Evolutionary conservation across 2,797 vertebrate species (phyloP), one percentile per base, ranked within the genome.

Genomic region (Hydrolagus colliei): DNA sequence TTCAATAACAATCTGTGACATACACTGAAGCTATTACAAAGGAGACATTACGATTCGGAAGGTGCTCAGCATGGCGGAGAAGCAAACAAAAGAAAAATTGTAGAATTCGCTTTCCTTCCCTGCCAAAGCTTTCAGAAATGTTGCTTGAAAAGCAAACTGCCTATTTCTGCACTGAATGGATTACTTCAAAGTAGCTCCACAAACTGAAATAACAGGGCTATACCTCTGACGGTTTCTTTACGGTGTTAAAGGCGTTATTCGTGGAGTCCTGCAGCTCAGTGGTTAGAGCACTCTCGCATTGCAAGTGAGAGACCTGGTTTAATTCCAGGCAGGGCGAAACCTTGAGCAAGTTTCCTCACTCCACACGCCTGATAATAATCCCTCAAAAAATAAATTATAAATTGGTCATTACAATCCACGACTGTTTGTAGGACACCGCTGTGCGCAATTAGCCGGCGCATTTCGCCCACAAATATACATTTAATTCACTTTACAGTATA

Each of bases 111-210:
- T 9, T 52, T 16, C 22, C 75, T 61, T 27, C 62, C 61, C 41
- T 52, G 41, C 63, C 11, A 67, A 22, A 68, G 65, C 10, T 84
- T 27, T 18, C 9, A 14, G 68, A 84, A 84, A 68, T 35, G 2
- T 11, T 13, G 32, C 10, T 84, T 35, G 79, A 41, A 84, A 84
- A 65, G 63, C 20, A 71, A 71, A 84, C n/a, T 63, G 61, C n/a
- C 77, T 11, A 9, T 62, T 27, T 63, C 12, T 65, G 32, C 79
- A 68, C 68, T 84, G 27, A 20, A 71, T 35, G 68, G 79, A 71
- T 84, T 84, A 18, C 79, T 84, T 71, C 79, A 84, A 63, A 84
- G 79, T 35, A 71, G 12, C 32, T 68, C 79, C 41, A 16, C 14
- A 18, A 32, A 41, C 32, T 6, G 35, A 71, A 84, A 84, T 84